Evolutionary conservation across 2,888 invertebrate genomes (phyloP), one percentile per base, ranked within the genome.

Genomic region (Plagodis pulveraria): DNA sequence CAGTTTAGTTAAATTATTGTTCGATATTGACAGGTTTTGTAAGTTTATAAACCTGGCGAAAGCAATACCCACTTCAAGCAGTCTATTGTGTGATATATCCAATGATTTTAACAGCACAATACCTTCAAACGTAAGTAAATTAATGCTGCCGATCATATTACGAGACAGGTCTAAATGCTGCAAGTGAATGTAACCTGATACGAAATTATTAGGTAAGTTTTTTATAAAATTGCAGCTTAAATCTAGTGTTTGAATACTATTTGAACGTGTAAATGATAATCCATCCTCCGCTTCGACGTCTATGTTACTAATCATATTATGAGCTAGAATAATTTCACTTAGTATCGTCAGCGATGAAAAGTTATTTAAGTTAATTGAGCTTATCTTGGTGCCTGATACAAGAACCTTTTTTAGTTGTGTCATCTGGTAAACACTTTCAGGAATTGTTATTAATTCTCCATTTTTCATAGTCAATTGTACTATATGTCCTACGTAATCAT

Each of bases 71-170:
- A 59, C 33, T n/a, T 47, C 35, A 10, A 40, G 6, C 10, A 59
- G 5, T n/a, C 35, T 54, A 33, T 59, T 59, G 34, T 55, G 7
- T 51, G 59, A 59, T 34, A 59, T 43, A 34, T 59, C 55, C 35
- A 59, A 12, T 35, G 44, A 51, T 51, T 55, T 38, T 44, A 59
- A 51, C 47, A 55, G 59, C 8, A 48, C 43, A 5, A 47, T 48
- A 44, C 55, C 55, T 43, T 59, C 59, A 50, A 59, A 59, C 32
- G 59, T 55, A 12, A 38, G 55, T 43, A 55, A 33, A 7, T 35
- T 50, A 44, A 59, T 55, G 6, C 11, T 38, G n/a, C 33, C 40
- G 11, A 59, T 55, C 43, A 55, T 47, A 11, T 59, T 59, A 42
- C 51, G 43, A 12, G 59, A 59, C 33, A 59, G 22, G 38, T 59